A percentile compares a stretch with the other conserved stretches of the same genome.
Conservation (phyloP, 2,113 vertebrate species). For the Protobothrops flavoviridis region DNA sequence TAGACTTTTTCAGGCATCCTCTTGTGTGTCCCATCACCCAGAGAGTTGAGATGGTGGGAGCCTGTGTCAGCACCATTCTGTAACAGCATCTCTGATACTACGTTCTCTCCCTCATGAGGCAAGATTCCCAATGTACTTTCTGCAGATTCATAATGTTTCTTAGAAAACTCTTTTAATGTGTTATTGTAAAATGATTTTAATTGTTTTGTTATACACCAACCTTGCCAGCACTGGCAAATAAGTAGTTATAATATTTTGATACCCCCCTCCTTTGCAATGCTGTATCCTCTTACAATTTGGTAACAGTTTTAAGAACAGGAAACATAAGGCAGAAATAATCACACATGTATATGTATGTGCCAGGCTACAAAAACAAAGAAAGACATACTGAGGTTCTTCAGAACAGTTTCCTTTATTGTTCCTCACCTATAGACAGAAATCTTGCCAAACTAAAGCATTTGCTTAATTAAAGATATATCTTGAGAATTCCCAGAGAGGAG, state of each 20-base stretch:
- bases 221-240: neutral
- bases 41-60: neutral
- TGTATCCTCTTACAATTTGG: neutral
- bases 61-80: neutral
- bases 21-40: neutral
- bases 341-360: neutral
- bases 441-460: too few relatives aligned
- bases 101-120: neutral
- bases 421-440: too few relatives aligned
- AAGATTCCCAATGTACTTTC: neutral
- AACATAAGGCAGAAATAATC: neutral
- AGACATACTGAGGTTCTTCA: too few relatives aligned
- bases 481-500: too few relatives aligned
- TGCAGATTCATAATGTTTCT: neutral
- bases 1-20: neutral
- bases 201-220: neutral
- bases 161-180: neutral
- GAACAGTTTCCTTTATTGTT: too few relatives aligned
- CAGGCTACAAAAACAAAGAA: too few relatives aligned
- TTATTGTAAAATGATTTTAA: neutral
- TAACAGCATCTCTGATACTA: neutral
- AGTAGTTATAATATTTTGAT: neutral
- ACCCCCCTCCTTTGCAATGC: neutral
- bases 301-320: neutral
- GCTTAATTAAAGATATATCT: too few relatives aligned